Evolutionary conservation across 2,113 vertebrate genomes (phyloP).

Genomic region (Psephotus haematonotus): DNA sequence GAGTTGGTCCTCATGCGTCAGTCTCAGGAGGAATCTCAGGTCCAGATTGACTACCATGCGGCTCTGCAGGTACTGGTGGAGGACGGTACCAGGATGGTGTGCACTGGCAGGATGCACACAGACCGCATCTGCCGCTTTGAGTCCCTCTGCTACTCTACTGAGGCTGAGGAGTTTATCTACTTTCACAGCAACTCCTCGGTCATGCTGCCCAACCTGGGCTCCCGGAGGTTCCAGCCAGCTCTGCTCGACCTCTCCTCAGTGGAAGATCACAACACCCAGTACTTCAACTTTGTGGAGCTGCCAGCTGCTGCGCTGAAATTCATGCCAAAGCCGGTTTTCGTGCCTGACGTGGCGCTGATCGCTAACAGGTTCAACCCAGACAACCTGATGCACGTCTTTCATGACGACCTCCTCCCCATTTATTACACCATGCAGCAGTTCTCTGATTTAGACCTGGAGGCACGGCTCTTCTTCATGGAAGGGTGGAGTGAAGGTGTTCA

Average conservation of each 20-base stretch:
- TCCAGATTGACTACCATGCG: slow-evolving; percentile 86
- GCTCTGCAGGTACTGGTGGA: slow-evolving; percentile 88
- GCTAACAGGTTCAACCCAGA: slow-evolving; percentile 96
- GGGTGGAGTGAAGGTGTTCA: slow-evolving; percentile 92
- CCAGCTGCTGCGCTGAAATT: slow-evolving; percentile 89
- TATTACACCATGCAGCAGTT: slow-evolving; percentile 97
- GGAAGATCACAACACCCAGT: slow-evolving; percentile 97
- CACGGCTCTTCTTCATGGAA: slow-evolving; percentile 96
- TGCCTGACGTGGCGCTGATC: slow-evolving; percentile 92
- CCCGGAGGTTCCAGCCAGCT: slow-evolving; percentile 93
- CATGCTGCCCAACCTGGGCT: slow-evolving; percentile 95
- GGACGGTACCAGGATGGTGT: slow-evolving; percentile 94
- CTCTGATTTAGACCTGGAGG: slow-evolving; percentile 85
- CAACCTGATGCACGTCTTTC: slow-evolving; percentile 98
- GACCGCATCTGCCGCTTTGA: slow-evolving; percentile 96
- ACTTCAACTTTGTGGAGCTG: slow-evolving; percentile 97
- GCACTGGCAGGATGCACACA: slow-evolving; percentile 94
- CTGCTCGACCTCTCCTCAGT: slow-evolving; percentile 94
- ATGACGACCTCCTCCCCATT: slow-evolving; percentile 92
- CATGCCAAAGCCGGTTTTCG: slow-evolving; percentile 94
- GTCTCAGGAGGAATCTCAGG: slow-evolving; percentile 82
- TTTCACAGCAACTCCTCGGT: slow-evolving; percentile 92
- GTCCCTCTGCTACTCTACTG: slow-evolving; percentile 92
- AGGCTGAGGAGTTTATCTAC: slow-evolving; percentile 95
- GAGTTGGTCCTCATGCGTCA: slow-evolving; percentile 83